These are phyloP conservation scores for Epizoanthus ramosus DNA, from an alignment of 92 coral and sea anemone genomes.

Conservation along the genomic window DNA sequence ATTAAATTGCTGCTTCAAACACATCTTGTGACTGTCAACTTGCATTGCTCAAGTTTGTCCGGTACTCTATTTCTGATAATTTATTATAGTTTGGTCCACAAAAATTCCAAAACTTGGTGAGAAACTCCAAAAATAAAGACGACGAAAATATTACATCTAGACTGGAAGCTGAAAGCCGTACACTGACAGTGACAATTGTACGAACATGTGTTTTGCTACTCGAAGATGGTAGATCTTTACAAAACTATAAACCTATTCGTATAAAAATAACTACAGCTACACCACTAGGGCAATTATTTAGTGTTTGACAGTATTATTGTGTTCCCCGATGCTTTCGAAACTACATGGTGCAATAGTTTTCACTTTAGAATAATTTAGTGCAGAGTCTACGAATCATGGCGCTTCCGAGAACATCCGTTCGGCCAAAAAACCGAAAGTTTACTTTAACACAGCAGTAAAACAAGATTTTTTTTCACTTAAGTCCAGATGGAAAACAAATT, in stretches of 20 bases:
- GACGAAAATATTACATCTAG: not conserved
- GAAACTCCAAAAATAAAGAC: not conserved
- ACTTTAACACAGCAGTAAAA: not conserved
- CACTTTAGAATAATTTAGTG: not conserved
- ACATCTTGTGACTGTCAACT: not conserved
- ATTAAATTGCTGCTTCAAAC: too few relatives aligned
- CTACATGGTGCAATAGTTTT: slow-evolving; percentile 1
- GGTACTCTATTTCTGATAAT: not conserved
- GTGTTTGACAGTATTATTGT: not conserved
- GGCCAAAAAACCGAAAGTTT: not conserved
- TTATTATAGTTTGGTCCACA: not conserved
- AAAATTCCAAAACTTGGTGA: not conserved
- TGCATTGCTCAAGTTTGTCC: not conserved
- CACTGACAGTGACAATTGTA: not conserved
- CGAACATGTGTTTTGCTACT: not conserved
- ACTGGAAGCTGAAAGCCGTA: not conserved
- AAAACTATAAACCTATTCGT: not conserved
- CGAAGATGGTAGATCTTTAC: not conserved
- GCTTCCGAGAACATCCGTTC: not conserved
- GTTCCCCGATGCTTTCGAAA: not conserved
- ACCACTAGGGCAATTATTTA: not conserved
- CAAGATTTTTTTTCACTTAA: not conserved
- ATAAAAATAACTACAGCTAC: not conserved
- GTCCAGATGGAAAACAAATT: slow-evolving; percentile 16
- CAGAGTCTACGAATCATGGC: not conserved